A percentile compares a stretch with the other conserved stretches of the same genome.
Conservation (phyloP, 2,888 invertebrate genomes). For the Cryptocheilus praepositus region DNA sequence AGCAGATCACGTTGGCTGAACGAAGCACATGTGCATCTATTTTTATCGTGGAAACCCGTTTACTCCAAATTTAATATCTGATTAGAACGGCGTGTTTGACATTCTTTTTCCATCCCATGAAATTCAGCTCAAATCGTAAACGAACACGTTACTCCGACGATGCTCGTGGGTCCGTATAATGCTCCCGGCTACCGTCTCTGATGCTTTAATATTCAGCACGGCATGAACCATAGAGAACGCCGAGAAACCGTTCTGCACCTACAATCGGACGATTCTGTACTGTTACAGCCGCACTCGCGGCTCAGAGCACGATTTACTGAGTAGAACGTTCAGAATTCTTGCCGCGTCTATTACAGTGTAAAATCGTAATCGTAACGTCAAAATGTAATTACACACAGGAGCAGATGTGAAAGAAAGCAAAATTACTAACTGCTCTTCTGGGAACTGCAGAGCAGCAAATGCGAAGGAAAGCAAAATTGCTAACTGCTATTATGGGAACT, state of each 20-base stretch:
- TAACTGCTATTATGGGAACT: too few relatives aligned
- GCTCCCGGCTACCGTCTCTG: conserved; percentile 37
- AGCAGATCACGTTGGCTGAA: background rate
- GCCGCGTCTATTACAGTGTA: conserved; percentile 3
- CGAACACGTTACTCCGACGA: background rate
- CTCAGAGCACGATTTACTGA: conserved; percentile 3
- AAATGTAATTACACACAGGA: too few relatives aligned
- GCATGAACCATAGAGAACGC: conserved; percentile 35
- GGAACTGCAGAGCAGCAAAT: too few relatives aligned
- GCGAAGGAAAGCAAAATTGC: too few relatives aligned
- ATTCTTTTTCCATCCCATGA: background rate
- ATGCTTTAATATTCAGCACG: conserved; percentile 48
- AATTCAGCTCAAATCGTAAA: background rate
- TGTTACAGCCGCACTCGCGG: conserved; percentile 30
- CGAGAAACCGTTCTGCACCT: conserved; percentile 44
- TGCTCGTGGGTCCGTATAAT: background rate
- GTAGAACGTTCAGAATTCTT: conserved; percentile 21
- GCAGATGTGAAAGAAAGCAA: too few relatives aligned
- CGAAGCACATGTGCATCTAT: background rate
- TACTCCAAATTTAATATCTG: too few relatives aligned
- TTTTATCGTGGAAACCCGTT: too few relatives aligned
- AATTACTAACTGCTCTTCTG: too few relatives aligned
- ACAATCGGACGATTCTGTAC: conserved; percentile 48
- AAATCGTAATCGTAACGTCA: too few relatives aligned
- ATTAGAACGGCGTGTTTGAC: background rate